Conservation (phyloP, 2,797 vertebrate species). For the Coendou prehensilis region DNA sequence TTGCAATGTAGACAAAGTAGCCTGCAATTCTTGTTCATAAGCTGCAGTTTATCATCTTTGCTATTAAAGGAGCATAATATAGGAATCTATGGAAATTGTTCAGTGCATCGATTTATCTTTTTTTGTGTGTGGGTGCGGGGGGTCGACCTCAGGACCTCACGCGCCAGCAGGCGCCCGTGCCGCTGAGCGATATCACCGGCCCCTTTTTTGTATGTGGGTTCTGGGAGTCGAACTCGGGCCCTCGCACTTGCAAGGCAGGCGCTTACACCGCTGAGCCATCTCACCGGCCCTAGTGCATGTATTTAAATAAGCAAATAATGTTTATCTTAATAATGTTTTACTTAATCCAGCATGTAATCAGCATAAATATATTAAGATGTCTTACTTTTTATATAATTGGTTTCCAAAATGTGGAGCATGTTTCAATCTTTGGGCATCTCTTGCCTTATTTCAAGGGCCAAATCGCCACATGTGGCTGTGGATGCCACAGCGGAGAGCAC, state of each 20-base stretch:
- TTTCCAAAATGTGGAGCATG: neutral
- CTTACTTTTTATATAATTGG: neutral
- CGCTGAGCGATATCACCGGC: too few species aligned
- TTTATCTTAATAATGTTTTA: constrained; percentile 22
- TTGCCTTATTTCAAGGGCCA: neutral
- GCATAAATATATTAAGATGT: neutral
- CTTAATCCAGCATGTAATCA: neutral
- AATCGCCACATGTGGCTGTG: neutral
- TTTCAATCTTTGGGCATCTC: neutral
- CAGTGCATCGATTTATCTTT: neutral
- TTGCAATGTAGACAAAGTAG: neutral
- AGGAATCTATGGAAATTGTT: neutral
- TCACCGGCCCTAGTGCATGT: too few species aligned
- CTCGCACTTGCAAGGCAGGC: too few species aligned
- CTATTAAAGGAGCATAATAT: neutral
- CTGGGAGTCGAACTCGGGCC: too few species aligned
- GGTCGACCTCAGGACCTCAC: too few species aligned
- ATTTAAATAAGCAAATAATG: neutral
- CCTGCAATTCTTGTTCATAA: neutral
- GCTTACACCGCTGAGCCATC: too few species aligned
- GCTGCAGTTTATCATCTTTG: neutral
- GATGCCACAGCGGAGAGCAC: neutral
- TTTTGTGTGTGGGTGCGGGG: too few species aligned
- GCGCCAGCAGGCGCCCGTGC: too few species aligned
- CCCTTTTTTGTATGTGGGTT: too few species aligned